Percentiles rank a stretch among this genome's conserved stretches.
These are phyloP conservation scores for Protula sp. DNA, from an alignment of 2,888 invertebrate species.

Conservation along the genomic window DNA sequence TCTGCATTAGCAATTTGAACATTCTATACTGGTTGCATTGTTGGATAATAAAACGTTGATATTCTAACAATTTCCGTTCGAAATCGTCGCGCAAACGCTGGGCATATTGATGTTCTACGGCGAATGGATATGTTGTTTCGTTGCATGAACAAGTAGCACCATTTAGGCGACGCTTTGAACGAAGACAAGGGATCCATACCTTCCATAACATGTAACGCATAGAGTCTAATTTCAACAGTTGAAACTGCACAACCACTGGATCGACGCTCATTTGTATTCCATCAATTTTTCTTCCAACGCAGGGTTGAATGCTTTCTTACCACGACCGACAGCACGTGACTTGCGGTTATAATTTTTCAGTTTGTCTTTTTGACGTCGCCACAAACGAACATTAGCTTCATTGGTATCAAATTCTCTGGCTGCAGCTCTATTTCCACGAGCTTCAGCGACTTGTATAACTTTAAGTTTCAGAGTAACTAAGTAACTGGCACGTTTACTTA, in stretches of 20 bases:
- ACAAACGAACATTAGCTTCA: not conserved
- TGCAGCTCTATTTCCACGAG: not conserved
- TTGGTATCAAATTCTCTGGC: not conserved
- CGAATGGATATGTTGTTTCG: not conserved
- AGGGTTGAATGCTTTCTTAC: not conserved
- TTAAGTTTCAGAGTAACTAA: not conserved
- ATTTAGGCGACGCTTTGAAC: constrained; percentile 1
- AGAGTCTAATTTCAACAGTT: not conserved
- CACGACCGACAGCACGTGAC: not conserved
- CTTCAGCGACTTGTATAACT: not conserved
- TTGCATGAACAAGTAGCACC: not conserved
- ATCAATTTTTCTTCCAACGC: not conserved
- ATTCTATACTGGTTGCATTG: not conserved
- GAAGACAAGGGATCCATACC: not conserved
- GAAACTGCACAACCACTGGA: not conserved
- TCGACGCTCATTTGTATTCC: not conserved
- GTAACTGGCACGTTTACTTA: too few relatives aligned
- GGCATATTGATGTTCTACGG: too few relatives aligned
- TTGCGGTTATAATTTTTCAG: not conserved
- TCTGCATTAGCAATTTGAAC: not conserved
- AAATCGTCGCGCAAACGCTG: not conserved
- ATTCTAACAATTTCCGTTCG: not conserved
- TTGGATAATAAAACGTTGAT: constrained; percentile 1
- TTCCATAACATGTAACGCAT: not conserved
- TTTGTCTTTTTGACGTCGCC: not conserved